phyloP scores from a whole-genome alignment of 37 sponge, comb jelly and placozoan species.

The Eunapius fragilis region DNA sequence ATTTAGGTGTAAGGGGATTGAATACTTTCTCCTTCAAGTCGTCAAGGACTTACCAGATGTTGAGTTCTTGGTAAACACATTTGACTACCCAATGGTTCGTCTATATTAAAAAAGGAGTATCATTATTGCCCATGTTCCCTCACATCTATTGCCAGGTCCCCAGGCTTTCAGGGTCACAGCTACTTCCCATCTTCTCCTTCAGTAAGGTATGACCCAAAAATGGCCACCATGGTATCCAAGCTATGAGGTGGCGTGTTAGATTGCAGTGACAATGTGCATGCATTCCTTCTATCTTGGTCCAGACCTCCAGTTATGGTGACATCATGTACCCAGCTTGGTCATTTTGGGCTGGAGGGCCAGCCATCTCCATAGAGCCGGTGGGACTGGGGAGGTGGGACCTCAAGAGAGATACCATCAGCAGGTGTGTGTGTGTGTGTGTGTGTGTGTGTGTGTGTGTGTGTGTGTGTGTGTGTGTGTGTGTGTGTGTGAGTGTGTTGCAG shows the following conservation, averaged over 20 bases:
- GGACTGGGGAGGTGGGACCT: slow-evolving; percentile 87
- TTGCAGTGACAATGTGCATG: too few species aligned
- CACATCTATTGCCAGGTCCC: background rate
- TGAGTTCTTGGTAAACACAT: slow-evolving; percentile 82
- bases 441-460: too few species aligned
- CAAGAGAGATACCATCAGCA: slow-evolving; percentile 67
- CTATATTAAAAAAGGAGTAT: background rate
- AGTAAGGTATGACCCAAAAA: slow-evolving; percentile 58
- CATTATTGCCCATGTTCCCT: background rate
- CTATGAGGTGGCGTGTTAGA: background rate
- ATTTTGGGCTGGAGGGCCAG: slow-evolving; percentile 93
- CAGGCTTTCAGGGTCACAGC: background rate
- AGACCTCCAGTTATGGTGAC: slow-evolving; percentile 76
- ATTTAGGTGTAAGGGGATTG: slow-evolving; percentile 84
- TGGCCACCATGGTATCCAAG: background rate
- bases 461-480: too few species aligned
- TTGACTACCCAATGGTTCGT: slow-evolving; percentile 78
- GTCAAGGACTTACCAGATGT: slow-evolving; percentile 65
- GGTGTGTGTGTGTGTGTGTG: slow-evolving; percentile 2
- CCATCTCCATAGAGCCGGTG: slow-evolving; percentile 72
- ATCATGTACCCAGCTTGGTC: slow-evolving; percentile 96
- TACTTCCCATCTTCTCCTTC: slow-evolving; percentile 87
- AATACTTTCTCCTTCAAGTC: slow-evolving; percentile 76
- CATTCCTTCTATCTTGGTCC: too few species aligned
- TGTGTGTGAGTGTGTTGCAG: too few species aligned